Evolutionary conservation across 2,113 vertebrate genomes (phyloP).

Genomic region (Boulengerochromis microlepis): DNA sequence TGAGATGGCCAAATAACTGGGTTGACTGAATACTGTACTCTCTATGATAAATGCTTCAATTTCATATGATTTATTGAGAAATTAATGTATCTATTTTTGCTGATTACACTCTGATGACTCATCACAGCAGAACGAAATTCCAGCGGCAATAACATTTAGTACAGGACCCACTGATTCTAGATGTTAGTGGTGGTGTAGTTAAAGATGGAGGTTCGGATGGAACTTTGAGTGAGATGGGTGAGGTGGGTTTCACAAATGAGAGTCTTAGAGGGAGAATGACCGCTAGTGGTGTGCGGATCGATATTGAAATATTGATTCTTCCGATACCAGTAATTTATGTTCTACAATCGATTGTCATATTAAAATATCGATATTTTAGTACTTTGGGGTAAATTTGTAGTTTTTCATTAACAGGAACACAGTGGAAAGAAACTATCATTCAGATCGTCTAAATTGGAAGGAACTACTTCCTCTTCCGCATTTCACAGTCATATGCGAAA

Average conservation of each 20-base stretch:
- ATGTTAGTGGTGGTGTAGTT: not conserved
- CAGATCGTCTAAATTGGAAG: too few relatives aligned
- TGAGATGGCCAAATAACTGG: rapidly evolving
- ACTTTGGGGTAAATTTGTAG: not conserved
- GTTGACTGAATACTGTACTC: not conserved
- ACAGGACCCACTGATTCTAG: not conserved
- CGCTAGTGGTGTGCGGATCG: rapidly evolving
- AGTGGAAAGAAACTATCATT: not conserved
- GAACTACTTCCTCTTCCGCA: too few relatives aligned
- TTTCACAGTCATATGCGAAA: too few relatives aligned
- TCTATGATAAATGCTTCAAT: not conserved
- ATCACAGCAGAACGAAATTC: rapidly evolving
- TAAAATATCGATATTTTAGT: not conserved
- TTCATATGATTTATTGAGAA: not conserved
- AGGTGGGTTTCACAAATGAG: not conserved
- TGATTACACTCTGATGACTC: rapidly evolving
- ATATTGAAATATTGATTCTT: rapidly evolving
- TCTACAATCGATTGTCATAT: not conserved
- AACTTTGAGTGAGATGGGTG: not conserved
- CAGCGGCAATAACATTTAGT: rapidly evolving
- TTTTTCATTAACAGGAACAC: rapidly evolving
- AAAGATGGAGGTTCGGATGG: rapidly evolving
- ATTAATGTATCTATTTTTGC: not conserved
- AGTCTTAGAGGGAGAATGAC: rapidly evolving
- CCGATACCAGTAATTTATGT: not conserved